Conservation (phyloP, 2,113 vertebrate species). For the Trichomycterus rosablanca region DNA sequence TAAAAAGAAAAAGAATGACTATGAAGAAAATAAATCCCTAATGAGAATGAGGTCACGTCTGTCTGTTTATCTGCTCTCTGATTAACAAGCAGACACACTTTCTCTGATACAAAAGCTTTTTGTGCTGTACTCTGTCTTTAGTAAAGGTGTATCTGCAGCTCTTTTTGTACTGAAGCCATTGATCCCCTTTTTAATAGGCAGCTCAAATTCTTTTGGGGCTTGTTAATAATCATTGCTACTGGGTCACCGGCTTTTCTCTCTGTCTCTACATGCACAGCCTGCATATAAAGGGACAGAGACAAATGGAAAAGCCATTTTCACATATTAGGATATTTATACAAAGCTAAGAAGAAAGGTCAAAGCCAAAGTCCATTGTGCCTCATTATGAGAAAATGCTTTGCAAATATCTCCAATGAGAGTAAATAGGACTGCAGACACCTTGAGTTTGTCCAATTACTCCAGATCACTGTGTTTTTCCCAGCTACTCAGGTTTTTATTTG, state of each 20-base stretch:
- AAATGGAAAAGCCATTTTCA: no score
- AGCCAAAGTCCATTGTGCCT: conserved; percentile 17
- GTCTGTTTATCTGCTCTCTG: conserved; percentile 20
- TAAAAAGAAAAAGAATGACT: background rate
- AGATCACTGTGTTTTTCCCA: no score
- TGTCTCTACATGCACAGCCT: background rate
- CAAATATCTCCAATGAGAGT: background rate
- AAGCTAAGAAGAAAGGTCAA: conserved; percentile 34
- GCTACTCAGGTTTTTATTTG: no score
- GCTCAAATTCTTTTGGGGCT: background rate
- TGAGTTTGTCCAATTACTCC: no score
- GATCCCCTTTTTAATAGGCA: background rate
- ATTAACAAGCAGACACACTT: conserved; percentile 8
- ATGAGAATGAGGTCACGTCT: conserved; percentile 22
- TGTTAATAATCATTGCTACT: conserved; percentile 6
- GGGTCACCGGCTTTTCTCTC: background rate
- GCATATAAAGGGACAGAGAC: background rate
- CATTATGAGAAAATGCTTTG: conserved; percentile 34
- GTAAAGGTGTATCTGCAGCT: conserved; percentile 8
- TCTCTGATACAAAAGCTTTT: conserved; percentile 5
- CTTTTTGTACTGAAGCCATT: conserved; percentile 10
- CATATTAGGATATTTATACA: no score
- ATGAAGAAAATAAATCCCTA: background rate
- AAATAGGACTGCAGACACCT: background rate
- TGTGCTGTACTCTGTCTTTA: conserved; percentile 7